phyloP scores from a whole-genome alignment of 2,797 vertebrate genomes.

The Oreochromis mossambicus region DNA sequence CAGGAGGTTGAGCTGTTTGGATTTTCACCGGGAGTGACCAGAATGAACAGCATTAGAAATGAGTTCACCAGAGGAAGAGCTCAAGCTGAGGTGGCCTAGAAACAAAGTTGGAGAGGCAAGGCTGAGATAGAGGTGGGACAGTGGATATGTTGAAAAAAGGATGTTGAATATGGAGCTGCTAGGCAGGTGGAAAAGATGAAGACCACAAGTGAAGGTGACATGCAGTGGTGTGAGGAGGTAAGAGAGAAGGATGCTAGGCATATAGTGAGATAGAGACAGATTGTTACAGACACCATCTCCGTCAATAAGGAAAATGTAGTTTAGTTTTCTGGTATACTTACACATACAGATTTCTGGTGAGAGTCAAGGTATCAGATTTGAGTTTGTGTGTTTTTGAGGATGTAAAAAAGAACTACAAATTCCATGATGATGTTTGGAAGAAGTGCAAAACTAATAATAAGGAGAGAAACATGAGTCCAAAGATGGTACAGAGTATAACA shows the following conservation, averaged over 20 bases:
- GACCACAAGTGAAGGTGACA: neutral
- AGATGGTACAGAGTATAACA: neutral
- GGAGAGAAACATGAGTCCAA: neutral
- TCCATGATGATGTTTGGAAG: neutral
- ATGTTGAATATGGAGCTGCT: neutral
- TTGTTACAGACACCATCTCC: neutral
- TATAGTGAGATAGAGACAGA: neutral
- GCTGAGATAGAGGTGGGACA: neutral
- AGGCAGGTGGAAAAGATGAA: neutral
- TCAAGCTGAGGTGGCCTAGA: neutral
- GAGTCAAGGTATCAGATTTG: neutral
- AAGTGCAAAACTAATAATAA: neutral
- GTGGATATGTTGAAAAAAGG: neutral
- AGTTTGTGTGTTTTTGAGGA: neutral
- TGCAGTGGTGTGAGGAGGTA: neutral
- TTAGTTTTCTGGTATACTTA: neutral
- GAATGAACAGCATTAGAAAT: neutral
- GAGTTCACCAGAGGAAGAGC: fast-evolving
- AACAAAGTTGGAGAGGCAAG: neutral
- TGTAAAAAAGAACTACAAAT: neutral
- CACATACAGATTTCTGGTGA: neutral
- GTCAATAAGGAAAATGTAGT: neutral
- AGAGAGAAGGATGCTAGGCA: neutral
- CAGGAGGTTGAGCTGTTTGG: neutral
- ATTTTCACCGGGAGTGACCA: neutral